Evolutionary conservation across 2,797 vertebrate species (phyloP).

Genomic region (Sebastes baramenuke): DNA sequence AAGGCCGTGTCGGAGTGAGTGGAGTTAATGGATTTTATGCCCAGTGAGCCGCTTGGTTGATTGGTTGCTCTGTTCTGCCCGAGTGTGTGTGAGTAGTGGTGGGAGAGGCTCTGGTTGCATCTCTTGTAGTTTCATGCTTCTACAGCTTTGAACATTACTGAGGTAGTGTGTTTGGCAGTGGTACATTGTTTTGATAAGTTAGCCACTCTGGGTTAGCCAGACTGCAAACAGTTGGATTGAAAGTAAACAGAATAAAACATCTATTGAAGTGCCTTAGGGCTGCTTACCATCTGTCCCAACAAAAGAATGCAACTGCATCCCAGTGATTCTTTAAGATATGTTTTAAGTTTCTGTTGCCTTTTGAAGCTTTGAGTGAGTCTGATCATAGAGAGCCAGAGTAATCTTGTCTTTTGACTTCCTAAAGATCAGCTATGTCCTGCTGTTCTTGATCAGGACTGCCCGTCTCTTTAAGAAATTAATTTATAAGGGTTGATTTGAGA

Average conservation of each 20-base stretch:
- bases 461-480: neutral
- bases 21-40: neutral
- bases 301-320: neutral
- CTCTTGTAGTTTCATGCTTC: neutral
- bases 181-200: neutral
- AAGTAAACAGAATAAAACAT: neutral
- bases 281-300: neutral
- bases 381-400: neutral
- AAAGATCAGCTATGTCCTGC: neutral
- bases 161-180: neutral
- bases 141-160: neutral
- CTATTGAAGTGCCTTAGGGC: neutral
- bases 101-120: neutral
- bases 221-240: neutral
- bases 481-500: neutral
- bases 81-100: neutral
- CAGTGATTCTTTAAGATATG: neutral
- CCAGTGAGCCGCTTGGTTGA: neutral
- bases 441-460: neutral
- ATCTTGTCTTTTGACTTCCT: neutral
- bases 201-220: neutral
- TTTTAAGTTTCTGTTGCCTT: neutral
- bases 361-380: neutral
- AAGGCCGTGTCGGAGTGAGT: conserved; percentile 98
- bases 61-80: neutral